These are phyloP conservation scores for Enteromius treurensis DNA, from an alignment of 2,797 vertebrate genomes.

Conservation along the genomic window DNA sequence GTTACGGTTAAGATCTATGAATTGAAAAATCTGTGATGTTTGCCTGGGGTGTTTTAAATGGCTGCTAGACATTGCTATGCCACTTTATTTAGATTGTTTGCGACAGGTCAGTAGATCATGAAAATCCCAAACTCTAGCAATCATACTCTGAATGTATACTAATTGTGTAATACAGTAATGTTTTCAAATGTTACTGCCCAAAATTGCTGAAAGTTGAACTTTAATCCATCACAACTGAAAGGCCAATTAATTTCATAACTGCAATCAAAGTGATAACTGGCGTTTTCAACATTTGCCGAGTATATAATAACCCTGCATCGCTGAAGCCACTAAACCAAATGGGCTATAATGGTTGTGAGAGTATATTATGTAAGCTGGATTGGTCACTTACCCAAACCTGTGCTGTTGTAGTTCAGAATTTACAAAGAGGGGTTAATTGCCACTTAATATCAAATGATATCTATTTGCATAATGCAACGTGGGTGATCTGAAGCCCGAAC, in stretches of 20 bases:
- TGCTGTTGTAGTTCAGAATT: slow-evolving; percentile 23
- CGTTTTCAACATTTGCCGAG: not conserved
- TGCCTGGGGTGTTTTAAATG: not conserved
- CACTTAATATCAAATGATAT: slow-evolving; percentile 29
- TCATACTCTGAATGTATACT: not conserved
- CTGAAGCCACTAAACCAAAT: slow-evolving; percentile 2
- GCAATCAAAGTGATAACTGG: not conserved
- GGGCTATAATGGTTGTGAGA: slow-evolving; percentile 16
- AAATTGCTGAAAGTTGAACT: not conserved
- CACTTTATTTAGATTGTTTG: not conserved
- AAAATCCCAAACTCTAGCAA: not conserved
- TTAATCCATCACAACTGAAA: not conserved
- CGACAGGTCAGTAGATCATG: not conserved
- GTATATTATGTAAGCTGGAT: slow-evolving; percentile 27
- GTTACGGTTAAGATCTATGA: not conserved
- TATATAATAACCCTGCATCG: not conserved
- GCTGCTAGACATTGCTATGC: not conserved
- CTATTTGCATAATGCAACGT: slow-evolving; percentile 9
- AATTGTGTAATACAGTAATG: not conserved
- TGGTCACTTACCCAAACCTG: not conserved
- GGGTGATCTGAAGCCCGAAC: slow-evolving; percentile 2
- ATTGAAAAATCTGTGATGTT: not conserved
- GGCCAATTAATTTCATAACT: not conserved
- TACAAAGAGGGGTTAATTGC: slow-evolving; percentile 20
- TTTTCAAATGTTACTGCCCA: not conserved